Base-by-base conservation (phyloP, 1,140 invertebrate species). In the Xylocopa sonorina region DNA sequence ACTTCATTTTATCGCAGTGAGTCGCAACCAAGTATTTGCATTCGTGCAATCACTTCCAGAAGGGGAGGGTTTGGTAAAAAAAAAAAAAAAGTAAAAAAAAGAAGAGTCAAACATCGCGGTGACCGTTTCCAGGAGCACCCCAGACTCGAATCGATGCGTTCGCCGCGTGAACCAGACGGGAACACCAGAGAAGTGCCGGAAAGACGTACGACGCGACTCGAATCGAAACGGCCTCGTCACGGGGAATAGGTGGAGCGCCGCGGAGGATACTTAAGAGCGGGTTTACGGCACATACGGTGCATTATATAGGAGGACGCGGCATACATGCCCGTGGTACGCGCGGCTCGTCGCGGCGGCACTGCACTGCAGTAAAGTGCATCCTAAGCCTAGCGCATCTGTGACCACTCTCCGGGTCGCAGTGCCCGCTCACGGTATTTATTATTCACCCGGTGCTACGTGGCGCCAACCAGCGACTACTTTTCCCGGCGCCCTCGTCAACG, bases 341-440 rank as follows among this genome's bases (percentile, higher is more conserved):
- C n/a, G n/a, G n/a, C n/a, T n/a, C n/a, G n/a, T n/a, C n/a, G n/a
- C 58, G 58, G 53, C 55, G 48, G 69, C 41, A 82, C 82, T 84
- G 90, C 89, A 90, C 81, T 89, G 90, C 90, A 89, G 88, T 86
- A 90, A 90, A 90, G 83, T 89, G 87, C 82, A 88, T 89, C 86
- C 67, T 83, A 82, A 87, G 88, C 87, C 85, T 88, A 84, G 87
- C 79, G 87, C 88, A 90, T 90, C 87, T 89, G 89, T 83, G 85
- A 88, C 87, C 86, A 87, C 86, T 89, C 82, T 82, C 86, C 84
- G 81, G 81, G 79, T 87, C 83, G 77, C 84, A 78, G 75, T 83
- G 62, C 78, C 79, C 84, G 76, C 82, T 86, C 71, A 46, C 46
- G 66, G 63, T 85, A 90, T 91, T 90, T 88, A 91, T 90, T 90